Conservation (phyloP, 2,113 vertebrate genomes). For the Dissostichus mawsoni region DNA sequence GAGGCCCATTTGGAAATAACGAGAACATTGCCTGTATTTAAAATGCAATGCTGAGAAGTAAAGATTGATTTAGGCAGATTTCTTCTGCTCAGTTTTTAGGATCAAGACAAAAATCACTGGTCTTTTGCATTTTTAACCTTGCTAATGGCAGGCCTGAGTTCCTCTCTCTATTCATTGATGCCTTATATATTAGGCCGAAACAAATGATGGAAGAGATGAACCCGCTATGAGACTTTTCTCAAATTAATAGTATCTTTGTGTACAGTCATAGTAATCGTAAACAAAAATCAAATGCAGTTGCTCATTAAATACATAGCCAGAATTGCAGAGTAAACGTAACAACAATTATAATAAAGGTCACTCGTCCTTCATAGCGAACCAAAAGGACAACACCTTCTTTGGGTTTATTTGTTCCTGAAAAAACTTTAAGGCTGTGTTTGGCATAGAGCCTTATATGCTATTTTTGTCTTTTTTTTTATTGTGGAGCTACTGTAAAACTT, state of each 20-base stretch:
- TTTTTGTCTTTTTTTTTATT: not conserved
- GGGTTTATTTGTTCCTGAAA: too few species aligned
- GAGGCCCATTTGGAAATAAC: constrained; percentile 77
- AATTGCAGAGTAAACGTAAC: not conserved
- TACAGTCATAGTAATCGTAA: not conserved
- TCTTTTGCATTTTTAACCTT: constrained; percentile 20
- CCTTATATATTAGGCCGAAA: not conserved
- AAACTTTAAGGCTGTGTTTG: not conserved
- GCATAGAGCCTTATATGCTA: not conserved
- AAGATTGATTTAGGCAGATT: constrained; percentile 69
- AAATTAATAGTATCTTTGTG: not conserved
- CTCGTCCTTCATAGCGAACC: not conserved
- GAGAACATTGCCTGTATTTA: constrained; percentile 72
- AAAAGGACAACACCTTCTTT: not conserved
- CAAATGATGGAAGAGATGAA: not conserved
- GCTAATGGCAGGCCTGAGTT: constrained; percentile 25
- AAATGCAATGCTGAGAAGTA: constrained; percentile 69
- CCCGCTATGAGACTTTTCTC: not conserved
- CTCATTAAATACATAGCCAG: not conserved
- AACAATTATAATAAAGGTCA: not conserved
- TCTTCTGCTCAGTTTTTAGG: constrained; percentile 20
- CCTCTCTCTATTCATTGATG: not conserved
- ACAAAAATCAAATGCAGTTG: not conserved
- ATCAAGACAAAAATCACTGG: constrained; percentile 20
- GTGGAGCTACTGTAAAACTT: not conserved